A percentile compares a stretch with the other conserved stretches of the same genome.
Evolutionary conservation across 2,113 vertebrate genomes (phyloP).

Genomic region (Clupea harengus): DNA sequence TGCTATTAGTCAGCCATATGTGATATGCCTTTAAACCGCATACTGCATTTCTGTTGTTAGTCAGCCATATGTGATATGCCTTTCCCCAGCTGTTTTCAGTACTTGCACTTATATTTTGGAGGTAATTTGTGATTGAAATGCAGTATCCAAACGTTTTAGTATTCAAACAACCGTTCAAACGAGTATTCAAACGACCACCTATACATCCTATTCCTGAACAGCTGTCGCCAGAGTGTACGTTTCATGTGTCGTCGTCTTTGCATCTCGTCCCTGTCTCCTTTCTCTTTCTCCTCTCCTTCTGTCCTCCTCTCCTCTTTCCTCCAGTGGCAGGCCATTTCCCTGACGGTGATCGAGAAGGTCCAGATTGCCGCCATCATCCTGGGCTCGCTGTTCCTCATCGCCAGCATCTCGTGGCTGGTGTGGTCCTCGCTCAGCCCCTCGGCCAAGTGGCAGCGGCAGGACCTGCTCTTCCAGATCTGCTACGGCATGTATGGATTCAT

Average conservation of each 20-base stretch:
- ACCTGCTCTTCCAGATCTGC: conserved; percentile 89
- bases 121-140: not conserved
- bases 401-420: conserved; percentile 86
- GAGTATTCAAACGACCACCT: not conserved
- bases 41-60: not conserved
- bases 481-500: conserved; percentile 91
- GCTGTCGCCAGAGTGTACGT: not conserved
- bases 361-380: conserved; percentile 87
- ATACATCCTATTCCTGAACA: not conserved
- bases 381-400: conserved; percentile 84
- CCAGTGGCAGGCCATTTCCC: conserved; percentile 85
- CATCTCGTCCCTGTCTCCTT: not conserved
- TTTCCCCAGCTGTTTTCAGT: not conserved
- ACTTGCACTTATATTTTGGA: not conserved
- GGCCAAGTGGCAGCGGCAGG: conserved; percentile 87
- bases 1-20: not conserved
- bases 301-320: not conserved
- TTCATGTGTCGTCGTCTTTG: not conserved
- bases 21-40: not conserved
- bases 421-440: conserved; percentile 87
- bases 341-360: conserved; percentile 86
- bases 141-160: not conserved
- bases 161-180: not conserved
- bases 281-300: not conserved
- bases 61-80: not conserved